Base-by-base conservation (phyloP, 1,140 invertebrate species). In the Sesamia nonagrioides region DNA sequence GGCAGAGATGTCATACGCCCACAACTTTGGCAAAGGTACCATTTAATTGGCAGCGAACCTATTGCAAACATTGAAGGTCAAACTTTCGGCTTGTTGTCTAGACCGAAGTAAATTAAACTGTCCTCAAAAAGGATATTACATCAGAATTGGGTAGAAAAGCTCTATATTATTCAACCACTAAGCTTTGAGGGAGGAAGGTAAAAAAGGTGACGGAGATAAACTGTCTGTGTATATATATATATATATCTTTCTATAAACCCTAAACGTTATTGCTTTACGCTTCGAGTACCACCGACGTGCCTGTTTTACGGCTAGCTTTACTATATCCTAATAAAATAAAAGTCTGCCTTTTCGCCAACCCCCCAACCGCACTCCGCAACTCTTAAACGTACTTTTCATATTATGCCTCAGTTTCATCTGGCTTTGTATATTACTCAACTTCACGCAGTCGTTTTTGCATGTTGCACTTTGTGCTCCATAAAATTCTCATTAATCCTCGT, bases 351-450 rank as follows among this genome's bases (percentile, higher is more conserved):
- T 11, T 33, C 11, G 11, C 58, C 58, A 13, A n/a, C 37, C n/a
- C 37, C 11, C 7, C 33, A 60, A 60, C 56, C 56, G 27, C 56
- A 15, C 42, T 45, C 60, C 35, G 35, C 60, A 63, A 45, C 21
- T 71, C 66, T 71, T 71, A 52, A 17, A 48, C 42, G 27, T 71
- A 52, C 66, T 52, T 71, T 71, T 52, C 27, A 71, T 71, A 52
- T 35, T 50, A 71, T 21, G 66, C 66, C 37, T 35, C 48, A 52
- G 66, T 71, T 71, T 48, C 21, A 27, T 52, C 42, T 42, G 27
- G 18, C 66, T 50, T 52, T 71, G 48, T 33, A 52, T 71, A 71
- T 71, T 71, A 71, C 66, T 71, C 66, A 52, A 71, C 21, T 52
- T 52, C 52, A 35, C 27, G 48, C 66, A 15, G 40, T 17, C 66